phyloP scores from a whole-genome alignment of 2,888 invertebrate species.

The Agriopis marginaria region DNA sequence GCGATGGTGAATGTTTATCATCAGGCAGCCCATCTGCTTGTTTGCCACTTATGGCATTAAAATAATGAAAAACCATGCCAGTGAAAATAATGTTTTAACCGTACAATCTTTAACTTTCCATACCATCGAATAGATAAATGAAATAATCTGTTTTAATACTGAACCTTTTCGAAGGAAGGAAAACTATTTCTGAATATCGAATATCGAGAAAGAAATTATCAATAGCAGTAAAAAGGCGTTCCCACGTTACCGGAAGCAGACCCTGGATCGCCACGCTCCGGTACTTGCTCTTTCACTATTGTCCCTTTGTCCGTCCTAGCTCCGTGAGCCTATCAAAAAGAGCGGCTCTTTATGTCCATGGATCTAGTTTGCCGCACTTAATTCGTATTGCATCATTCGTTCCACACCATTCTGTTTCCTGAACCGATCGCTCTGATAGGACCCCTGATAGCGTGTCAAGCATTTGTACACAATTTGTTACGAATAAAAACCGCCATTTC shows the following conservation, averaged over 20 bases:
- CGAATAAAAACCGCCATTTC: constrained; percentile 54
- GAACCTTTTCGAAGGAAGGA: constrained; percentile 35
- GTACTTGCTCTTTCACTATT: constrained; percentile 79
- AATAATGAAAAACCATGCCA: too few relatives aligned
- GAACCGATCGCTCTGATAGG: constrained; percentile 62
- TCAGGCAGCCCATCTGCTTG: too few relatives aligned
- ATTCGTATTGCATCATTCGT: constrained; percentile 78
- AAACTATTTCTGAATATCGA: constrained; percentile 54
- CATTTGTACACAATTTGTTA: constrained; percentile 53
- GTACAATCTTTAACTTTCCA: background rate
- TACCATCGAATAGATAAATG: background rate
- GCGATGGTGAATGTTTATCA: too few relatives aligned
- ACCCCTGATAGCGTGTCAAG: constrained; percentile 56
- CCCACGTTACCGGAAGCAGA: constrained; percentile 80
- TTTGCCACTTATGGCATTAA: too few relatives aligned
- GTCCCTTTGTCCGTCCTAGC: constrained; percentile 77
- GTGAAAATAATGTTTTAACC: background rate
- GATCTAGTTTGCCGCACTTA: constrained; percentile 78
- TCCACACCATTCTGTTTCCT: constrained; percentile 71
- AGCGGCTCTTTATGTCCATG: constrained; percentile 69
- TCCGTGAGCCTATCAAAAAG: constrained; percentile 73
- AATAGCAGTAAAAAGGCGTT: constrained; percentile 72
- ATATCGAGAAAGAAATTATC: constrained; percentile 64
- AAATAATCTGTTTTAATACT: background rate
- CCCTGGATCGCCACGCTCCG: constrained; percentile 79